A percentile compares a stretch with the other conserved stretches of the same genome.
Evolutionary conservation across 2,113 vertebrate genomes (phyloP).

Genomic region (Telmatochromis sp.): DNA sequence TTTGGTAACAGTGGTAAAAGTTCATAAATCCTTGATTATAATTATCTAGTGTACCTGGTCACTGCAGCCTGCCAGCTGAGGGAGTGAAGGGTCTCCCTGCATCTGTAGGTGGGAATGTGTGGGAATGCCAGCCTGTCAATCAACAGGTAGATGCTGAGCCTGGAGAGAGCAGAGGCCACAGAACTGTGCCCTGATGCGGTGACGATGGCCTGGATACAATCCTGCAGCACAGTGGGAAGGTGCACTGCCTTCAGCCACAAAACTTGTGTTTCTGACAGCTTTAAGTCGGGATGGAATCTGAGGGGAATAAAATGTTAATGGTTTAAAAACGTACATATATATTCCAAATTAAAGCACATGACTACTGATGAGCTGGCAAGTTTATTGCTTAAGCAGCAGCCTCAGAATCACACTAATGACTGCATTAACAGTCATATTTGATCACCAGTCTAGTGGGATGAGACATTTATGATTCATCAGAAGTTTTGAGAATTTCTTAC

Average conservation of each 20-base stretch:
- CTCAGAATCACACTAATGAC: slow-evolving; percentile 1
- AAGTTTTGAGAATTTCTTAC: not conserved
- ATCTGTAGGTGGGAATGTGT: slow-evolving; percentile 48
- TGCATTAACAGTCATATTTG: slow-evolving; percentile 20
- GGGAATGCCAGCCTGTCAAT: slow-evolving; percentile 79
- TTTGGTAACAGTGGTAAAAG: not conserved
- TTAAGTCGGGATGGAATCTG: slow-evolving; percentile 79
- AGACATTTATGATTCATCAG: slow-evolving; percentile 12
- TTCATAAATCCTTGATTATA: not conserved
- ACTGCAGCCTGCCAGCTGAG: slow-evolving; percentile 79
- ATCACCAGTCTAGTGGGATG: slow-evolving; percentile 2
- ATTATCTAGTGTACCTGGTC: slow-evolving; percentile 73
- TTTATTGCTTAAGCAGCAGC: not conserved
- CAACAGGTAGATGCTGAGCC: slow-evolving; percentile 83
- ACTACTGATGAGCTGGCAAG: not conserved
- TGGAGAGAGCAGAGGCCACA: slow-evolving; percentile 78
- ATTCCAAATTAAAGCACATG: not conserved
- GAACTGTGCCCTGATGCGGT: slow-evolving; percentile 79
- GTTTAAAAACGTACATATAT: not conserved
- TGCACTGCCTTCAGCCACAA: slow-evolving; percentile 71
- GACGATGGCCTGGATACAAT: slow-evolving; percentile 76
- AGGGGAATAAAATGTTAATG: not conserved
- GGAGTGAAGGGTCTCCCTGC: slow-evolving; percentile 65
- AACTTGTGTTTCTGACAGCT: slow-evolving; percentile 75
- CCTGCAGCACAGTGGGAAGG: slow-evolving; percentile 70